Evolutionary conservation across 2,113 vertebrate genomes (phyloP).

Genomic region (Onychostoma macrolepis): DNA sequence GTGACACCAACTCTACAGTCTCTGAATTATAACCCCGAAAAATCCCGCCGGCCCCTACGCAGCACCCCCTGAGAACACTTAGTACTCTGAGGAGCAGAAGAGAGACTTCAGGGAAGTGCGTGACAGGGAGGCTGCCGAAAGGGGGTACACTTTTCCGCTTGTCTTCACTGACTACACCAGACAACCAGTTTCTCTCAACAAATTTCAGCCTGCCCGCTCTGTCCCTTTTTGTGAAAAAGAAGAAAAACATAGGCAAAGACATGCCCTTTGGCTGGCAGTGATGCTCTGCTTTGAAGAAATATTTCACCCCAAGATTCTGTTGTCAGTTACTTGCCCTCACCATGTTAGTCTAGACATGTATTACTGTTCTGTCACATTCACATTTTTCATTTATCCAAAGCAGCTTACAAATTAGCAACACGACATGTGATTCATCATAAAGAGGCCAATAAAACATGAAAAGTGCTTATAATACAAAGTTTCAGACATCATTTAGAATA

Average conservation of each 20-base stretch:
- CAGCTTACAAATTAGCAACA: neutral
- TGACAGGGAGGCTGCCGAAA: constrained; percentile 35
- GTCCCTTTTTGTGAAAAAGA: constrained; percentile 17
- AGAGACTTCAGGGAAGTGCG: constrained; percentile 28
- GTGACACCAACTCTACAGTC: constrained; percentile 20
- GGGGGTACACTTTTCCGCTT: constrained; percentile 49
- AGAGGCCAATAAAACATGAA: neutral
- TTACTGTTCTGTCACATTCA: neutral
- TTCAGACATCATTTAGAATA: no score
- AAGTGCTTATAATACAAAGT: no score
- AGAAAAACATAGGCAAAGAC: constrained; percentile 30
- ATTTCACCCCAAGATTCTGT: neutral
- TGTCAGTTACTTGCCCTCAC: neutral
- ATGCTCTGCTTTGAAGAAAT: neutral
- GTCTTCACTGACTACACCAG: constrained; percentile 57
- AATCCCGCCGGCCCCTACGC: neutral
- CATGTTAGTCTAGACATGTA: neutral
- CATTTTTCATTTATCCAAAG: neutral
- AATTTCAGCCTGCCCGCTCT: constrained; percentile 40
- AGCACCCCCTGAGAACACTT: constrained; percentile 24
- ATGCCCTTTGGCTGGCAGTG: constrained; percentile 21
- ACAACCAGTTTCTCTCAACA: constrained; percentile 47
- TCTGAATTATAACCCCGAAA: constrained; percentile 25
- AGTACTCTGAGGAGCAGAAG: constrained; percentile 23
- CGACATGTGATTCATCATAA: neutral